Evolutionary conservation across 1,140 invertebrate genomes (phyloP).

Genomic region (Zaprionus vittiger): DNA sequence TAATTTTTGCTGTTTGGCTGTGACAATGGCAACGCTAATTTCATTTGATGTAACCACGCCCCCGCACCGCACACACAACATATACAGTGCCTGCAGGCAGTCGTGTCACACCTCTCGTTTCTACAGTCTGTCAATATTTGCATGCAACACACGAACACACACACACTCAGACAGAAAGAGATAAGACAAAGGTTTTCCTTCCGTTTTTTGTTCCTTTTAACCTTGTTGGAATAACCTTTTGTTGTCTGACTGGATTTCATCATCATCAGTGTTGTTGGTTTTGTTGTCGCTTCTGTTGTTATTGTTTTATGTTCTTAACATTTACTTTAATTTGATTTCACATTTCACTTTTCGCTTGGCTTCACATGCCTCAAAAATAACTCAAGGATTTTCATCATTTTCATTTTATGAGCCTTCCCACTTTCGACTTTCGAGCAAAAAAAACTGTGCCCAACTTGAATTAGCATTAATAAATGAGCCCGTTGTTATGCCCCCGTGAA

Average conservation of each 20-base stretch:
- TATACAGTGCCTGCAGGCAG: not conserved
- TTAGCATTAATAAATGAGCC: not conserved
- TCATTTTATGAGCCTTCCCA: not conserved
- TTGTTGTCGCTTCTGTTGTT: not conserved
- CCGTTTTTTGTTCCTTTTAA: constrained; percentile 35
- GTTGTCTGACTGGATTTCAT: constrained; percentile 13
- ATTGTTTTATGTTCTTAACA: constrained; percentile 22
- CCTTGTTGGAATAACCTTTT: constrained; percentile 26
- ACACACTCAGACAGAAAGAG: not conserved
- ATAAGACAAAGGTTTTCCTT: constrained; percentile 26
- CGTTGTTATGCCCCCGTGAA: not conserved
- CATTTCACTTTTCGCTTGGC: constrained; percentile 23
- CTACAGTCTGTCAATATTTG: constrained; percentile 50
- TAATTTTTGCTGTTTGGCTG: constrained; percentile 29
- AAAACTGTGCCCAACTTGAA: not conserved
- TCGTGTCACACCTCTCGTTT: constrained; percentile 29
- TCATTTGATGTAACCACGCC: constrained; percentile 40
- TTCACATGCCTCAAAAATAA: not conserved
- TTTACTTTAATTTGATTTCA: constrained; percentile 49
- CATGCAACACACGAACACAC: constrained; percentile 29
- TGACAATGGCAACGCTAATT: constrained; percentile 48
- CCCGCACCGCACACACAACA: not conserved
- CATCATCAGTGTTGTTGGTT: not conserved
- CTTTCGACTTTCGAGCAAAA: not conserved
- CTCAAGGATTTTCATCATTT: too few relatives aligned